Evolutionary conservation across 2,888 invertebrate species (phyloP).

Genomic region (Hybos culiciformis): DNA sequence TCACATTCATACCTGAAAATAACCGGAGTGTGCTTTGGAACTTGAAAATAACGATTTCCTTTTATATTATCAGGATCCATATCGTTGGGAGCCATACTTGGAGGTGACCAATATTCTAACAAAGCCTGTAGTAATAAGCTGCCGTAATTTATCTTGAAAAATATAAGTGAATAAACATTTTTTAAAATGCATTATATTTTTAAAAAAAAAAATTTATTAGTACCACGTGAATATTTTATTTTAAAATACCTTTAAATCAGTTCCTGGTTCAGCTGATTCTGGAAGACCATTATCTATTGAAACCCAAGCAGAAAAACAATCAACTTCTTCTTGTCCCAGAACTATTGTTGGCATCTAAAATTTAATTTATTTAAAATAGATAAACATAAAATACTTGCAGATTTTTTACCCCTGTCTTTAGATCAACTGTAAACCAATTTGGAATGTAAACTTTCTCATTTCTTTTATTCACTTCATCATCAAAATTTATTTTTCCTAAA

Average conservation of each 20-base stretch:
- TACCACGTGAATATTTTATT: conserved; percentile 3
- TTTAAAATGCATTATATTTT: not conserved
- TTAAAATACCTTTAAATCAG: conserved; percentile 29
- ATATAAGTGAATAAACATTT: conserved; percentile 6
- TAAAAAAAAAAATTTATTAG: not conserved
- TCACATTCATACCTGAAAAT: conserved; percentile 59
- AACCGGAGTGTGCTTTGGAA: conserved; percentile 91
- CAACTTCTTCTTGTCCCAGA: conserved; percentile 91
- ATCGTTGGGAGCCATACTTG: conserved; percentile 47
- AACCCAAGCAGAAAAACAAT: conserved; percentile 97
- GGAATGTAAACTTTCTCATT: conserved; percentile 93
- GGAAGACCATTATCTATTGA: conserved; percentile 90
- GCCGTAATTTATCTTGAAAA: conserved; percentile 76
- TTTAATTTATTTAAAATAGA: conserved; percentile 3
- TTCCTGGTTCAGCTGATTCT: conserved; percentile 39
- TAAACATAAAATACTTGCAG: not conserved
- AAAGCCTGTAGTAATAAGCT: conserved; percentile 85
- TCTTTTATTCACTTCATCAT: conserved; percentile 81
- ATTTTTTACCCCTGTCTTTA: conserved; percentile 81
- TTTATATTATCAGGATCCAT: conserved; percentile 54
- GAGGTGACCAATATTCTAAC: conserved; percentile 86
- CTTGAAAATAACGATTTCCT: conserved; percentile 69
- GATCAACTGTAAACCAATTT: conserved; percentile 97
- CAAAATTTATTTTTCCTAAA: conserved; percentile 80
- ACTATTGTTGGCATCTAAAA: conserved; percentile 89